A percentile compares a stretch with the other conserved stretches of the same genome.
phyloP scores from a whole-genome alignment of 2,113 vertebrate species.

The Egretta garzetta region DNA sequence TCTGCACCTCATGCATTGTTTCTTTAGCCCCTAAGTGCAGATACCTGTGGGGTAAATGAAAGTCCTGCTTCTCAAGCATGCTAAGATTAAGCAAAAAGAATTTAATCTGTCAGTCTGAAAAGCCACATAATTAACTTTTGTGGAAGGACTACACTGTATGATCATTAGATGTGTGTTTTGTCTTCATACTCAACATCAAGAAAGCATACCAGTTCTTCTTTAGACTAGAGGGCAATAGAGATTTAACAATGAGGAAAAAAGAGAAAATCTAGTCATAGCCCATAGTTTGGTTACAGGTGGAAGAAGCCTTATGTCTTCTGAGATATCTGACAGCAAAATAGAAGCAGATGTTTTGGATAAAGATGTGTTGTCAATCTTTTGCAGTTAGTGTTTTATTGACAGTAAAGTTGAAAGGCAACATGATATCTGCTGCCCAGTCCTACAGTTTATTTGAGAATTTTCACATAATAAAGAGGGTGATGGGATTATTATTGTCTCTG shows the following conservation, averaged over 20 bases:
- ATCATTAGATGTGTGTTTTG: background rate
- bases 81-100: background rate
- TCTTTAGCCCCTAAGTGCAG: background rate
- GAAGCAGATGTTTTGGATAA: background rate
- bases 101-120: background rate
- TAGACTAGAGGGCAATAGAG: background rate
- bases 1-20: background rate
- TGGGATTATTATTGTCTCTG: background rate
- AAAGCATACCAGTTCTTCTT: background rate
- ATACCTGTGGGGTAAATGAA: background rate
- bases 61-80: background rate
- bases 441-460: background rate
- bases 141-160: background rate
- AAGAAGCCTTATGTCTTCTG: background rate
- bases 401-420: background rate
- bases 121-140: background rate
- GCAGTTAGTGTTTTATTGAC: background rate
- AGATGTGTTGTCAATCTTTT: background rate
- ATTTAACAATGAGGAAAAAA: background rate
- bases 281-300: background rate
- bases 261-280: background rate
- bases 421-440: background rate
- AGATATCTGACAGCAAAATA: background rate
- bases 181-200: background rate
- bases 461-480: background rate